A percentile compares a stretch with the other conserved stretches of the same genome.
phyloP scores from a whole-genome alignment of 2,888 invertebrate genomes.

The Mylabris sibirica region DNA sequence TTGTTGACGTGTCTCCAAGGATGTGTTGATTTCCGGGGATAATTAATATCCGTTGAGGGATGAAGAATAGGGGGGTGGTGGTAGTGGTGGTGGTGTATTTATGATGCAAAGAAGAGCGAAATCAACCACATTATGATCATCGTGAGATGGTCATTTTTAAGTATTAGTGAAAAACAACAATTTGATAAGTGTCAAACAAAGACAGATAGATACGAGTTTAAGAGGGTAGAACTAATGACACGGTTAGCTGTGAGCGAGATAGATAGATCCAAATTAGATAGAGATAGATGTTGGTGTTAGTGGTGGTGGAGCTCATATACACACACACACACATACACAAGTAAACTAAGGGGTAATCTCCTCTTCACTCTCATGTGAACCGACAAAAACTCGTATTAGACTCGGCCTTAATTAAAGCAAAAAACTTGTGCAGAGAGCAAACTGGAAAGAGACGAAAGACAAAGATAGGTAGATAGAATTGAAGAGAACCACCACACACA shows the following conservation, averaged over 20 bases:
- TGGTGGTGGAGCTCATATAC: neutral
- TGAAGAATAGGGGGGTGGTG: neutral
- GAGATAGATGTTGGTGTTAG: neutral
- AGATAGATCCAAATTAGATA: conserved; percentile 5
- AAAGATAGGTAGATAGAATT: neutral
- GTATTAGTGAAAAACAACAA: neutral
- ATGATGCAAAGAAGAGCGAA: neutral
- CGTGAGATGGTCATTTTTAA: neutral
- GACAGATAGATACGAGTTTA: neutral
- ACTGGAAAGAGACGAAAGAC: neutral
- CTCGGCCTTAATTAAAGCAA: conserved; percentile 60
- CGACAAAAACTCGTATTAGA: conserved; percentile 60
- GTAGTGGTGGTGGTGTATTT: neutral
- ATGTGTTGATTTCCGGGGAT: conserved; percentile 57
- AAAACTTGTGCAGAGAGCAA: conserved; percentile 35
- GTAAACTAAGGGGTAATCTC: conserved; percentile 50
- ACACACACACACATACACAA: too few relatives aligned
- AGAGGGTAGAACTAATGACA: conserved; percentile 46
- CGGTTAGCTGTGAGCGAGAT: conserved; percentile 43
- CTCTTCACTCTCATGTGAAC: conserved; percentile 58
- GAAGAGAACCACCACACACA: neutral
- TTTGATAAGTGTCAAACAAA: neutral
- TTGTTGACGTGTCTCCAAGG: conserved; percentile 59
- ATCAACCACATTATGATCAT: neutral
- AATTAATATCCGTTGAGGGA: conserved; percentile 52